Base-by-base conservation (phyloP, 2,888 invertebrate genomes). In the Dicycla oo region DNA sequence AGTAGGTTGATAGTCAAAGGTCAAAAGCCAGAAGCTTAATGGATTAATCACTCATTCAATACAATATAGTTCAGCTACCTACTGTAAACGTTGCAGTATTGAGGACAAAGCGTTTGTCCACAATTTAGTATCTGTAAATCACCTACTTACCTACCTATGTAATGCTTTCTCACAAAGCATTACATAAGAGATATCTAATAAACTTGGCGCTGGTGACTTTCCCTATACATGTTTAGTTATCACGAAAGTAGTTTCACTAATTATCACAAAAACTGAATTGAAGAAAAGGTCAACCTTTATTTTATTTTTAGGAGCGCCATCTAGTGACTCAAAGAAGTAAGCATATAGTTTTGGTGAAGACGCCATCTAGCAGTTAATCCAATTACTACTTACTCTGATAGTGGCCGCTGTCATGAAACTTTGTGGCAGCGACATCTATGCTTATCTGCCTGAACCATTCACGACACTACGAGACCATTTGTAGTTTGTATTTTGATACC, bases 381-480 rank as follows among this genome's bases (percentile, higher is more conserved):
- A 2, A 1, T 5, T 40, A 64, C 47, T 60, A 54, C 34, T 47
- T 26, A 2, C 3, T 5, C 1, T 56, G 10, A 18, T 1, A 18
- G 15, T 20, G 2, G 13, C 1, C 2, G 4, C 8, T n/a, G n/a
- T 0, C 0, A 3, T 4, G 1, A 30, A 18, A 43, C 0, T 43
- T 34, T 26, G 0, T 13, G 11, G 53, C 47, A 67, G 57, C 7
- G 77, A 38, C 62, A 78, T 78, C 80, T 78, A 51, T 51, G 20
- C 0, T 40, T 13, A 15, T 10, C 3, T 0, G 0, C 0, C 3
- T 3, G 4, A 54, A 78, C 3, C 1, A 13, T 18, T 58, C 0
- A 40, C 11, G 0, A n/a, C 13, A 15, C 0, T 30, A 20, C 2
- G 0, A 15, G 6, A 10, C 3, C 5, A 1, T 13, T 49, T 6